Conservation (phyloP, 2,888 invertebrate species). For the Biston stratarius region DNA sequence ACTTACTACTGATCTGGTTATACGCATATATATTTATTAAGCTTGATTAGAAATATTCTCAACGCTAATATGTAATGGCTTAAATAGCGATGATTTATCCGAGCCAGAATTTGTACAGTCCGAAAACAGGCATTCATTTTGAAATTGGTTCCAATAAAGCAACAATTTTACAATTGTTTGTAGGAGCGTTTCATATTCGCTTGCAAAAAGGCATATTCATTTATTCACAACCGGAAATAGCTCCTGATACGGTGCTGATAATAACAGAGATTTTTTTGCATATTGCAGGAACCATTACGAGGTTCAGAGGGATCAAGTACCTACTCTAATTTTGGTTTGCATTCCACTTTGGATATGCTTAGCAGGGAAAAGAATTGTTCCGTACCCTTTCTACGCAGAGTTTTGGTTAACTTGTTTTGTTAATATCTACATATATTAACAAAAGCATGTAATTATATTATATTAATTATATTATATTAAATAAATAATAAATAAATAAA, state of each 20-base stretch:
- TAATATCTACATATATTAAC: too few species aligned
- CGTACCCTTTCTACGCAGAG: too few species aligned
- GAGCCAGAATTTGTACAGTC: neutral
- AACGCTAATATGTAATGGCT: too few species aligned
- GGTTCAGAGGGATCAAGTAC: neutral
- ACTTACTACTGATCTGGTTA: too few species aligned
- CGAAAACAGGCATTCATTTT: slow-evolving; percentile 5
- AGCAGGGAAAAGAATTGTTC: neutral
- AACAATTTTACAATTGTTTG: slow-evolving; percentile 9
- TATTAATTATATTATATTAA: too few species aligned
- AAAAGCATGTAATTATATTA: too few species aligned
- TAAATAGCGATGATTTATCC: neutral
- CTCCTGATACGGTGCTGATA: slow-evolving; percentile 25
- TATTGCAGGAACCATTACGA: slow-evolving; percentile 23
- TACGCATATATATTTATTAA: too few species aligned
- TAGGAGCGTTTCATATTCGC: slow-evolving; percentile 1
- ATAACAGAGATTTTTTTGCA: slow-evolving; percentile 25
- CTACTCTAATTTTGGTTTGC: neutral
- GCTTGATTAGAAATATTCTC: too few species aligned
- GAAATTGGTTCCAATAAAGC: slow-evolving; percentile 5
- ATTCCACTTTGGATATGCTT: neutral
- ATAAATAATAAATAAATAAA: too few species aligned
- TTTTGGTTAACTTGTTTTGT: too few species aligned
- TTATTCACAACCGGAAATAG: slow-evolving; percentile 30
- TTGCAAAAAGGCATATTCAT: slow-evolving; percentile 16